Evolutionary conservation across 1,140 invertebrate genomes (phyloP), one percentile per base, ranked within the genome.

Genomic region (Drosophila watanabei): DNA sequence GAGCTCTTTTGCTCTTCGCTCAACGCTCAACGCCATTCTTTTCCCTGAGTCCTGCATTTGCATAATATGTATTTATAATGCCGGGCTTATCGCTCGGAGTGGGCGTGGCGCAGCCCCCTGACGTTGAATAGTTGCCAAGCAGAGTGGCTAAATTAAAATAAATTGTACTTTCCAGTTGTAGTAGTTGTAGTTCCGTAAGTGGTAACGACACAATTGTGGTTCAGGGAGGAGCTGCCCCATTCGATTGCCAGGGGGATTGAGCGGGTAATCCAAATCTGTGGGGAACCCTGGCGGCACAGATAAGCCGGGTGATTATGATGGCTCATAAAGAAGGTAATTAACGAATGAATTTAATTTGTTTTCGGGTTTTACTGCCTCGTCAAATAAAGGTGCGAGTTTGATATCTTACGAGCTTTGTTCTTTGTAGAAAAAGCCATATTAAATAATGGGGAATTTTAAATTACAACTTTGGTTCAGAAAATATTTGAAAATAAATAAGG

Each of bases 111-210:
- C 37, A 32, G 61, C 61, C 61, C 60, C 30, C 30, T 32, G 11
- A 32, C 56, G 20, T 30, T 57, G 61, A 73, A 57, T 65, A 56
- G 54, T 64, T 60, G 37, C 75, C 64, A 87, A 80, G 84, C 84
- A 84, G 73, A 70, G 77, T 78, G 80, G 37, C 64, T 60, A 88
- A 88, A 89, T 89, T 88, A 88, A 89, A 85, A 88, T 85, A 89
- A 89, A 88, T 89, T 70, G 72, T 64, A 52, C 24, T 68, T 68
- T 69, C 41, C 64, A 80, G 68, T 48, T 80, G 54, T 81, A 71
- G 59, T 80, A 78, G 56, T 78, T 89, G 69, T 81, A 62, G 65
- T 68, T 79, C 24, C 64, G 35, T 65, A 88, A 88, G 85, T 89
- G 85, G 56, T 89, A 84, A 87, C 79, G 80, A 60, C 52, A 58